Evolutionary conservation across 1,140 invertebrate genomes (phyloP).

Genomic region (Apis mellifera): Amel_HAv3.1 CM009933.2:6484001-6484500

Average conservation of each 20-base stretch:
- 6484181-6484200: neutral
- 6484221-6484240: neutral
- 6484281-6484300: neutral
- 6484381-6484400: constrained; percentile 23
- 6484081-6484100: no score
- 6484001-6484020: no score
- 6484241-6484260: constrained; percentile 12
- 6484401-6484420: neutral
- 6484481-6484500: no score
- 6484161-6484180: no score
- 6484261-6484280: neutral
- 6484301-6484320: neutral
- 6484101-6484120: neutral
- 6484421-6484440: neutral
- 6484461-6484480: no score
- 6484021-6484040: no score
- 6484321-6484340: no score
- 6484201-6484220: neutral
- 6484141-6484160: neutral
- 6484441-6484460: neutral
- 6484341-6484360: neutral
- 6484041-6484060: no score
- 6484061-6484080: no score
- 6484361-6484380: neutral
- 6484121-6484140: neutral